Base-by-base conservation (phyloP, 2,797 vertebrate genomes). In the Ptychobarbus kaznakovi region DNA sequence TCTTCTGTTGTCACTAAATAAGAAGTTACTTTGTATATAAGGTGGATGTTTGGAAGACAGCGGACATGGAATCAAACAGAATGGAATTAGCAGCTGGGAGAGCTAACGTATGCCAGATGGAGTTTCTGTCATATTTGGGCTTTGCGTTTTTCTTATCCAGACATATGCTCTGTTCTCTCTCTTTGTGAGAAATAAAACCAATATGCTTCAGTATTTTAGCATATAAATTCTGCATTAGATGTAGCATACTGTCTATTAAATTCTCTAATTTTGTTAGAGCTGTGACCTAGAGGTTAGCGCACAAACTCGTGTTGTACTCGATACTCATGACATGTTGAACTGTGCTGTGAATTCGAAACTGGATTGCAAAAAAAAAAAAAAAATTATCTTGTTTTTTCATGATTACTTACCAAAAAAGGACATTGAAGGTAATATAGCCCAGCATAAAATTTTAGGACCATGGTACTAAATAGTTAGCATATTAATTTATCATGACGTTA, bases 41-140 rank as follows among this genome's bases (percentile, higher is more conserved):
- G 74, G 82, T 68, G 75, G 32, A 74, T 51, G 74, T 81, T 79
- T 58, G 69, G 56, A 75, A 87, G 78, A 69, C 79, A 80, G 9
- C 25, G 8, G 40, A 84, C 80, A 66, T 77, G 69, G 68, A 87
- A 83, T 84, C 78, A 87, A 90, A 88, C 32, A 83, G 82, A 88
- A 63, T 32, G 77, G 65, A 83, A 85, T 89, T 84, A 89, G 79
- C 53, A 75, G 86, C 80, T 72, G 75, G 69, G 73, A 81, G 46
- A 28, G 72, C 74, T 89, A 88, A 90, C 79, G 11, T 68, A 35
- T 83, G 46, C 84, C 87, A 89, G 86, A 88, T 91, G 88, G 87
- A 58, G 28, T 72, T 80, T 84, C 75, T 51, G 72, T 85, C 80
- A 76, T 84, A 78, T 78, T 53, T 51, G 68, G 44, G 66, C 72